phyloP scores from a whole-genome alignment of 2,797 vertebrate genomes.

The Toxotes lorentzi region DNA sequence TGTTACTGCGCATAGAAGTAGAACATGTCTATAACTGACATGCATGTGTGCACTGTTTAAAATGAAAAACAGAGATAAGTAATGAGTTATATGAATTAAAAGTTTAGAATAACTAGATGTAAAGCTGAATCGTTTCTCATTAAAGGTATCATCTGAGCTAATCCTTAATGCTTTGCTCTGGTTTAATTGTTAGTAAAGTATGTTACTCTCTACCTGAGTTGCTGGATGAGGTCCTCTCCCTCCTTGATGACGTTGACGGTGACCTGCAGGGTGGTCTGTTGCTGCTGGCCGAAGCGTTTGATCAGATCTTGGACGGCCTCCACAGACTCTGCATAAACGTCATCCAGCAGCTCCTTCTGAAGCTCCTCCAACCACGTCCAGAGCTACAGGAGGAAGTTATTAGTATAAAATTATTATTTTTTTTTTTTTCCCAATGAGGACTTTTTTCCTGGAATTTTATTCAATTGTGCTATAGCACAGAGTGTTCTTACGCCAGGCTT shows the following conservation, averaged over 20 bases:
- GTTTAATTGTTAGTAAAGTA: neutral
- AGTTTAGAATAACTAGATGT: neutral
- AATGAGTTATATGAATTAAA: neutral
- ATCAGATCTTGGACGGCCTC: slow-evolving; percentile 98
- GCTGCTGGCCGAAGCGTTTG: slow-evolving; percentile 97
- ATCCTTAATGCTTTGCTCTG: neutral
- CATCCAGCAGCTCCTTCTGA: slow-evolving; percentile 97
- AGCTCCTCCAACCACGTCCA: slow-evolving; percentile 99
- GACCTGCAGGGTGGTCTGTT: slow-evolving; percentile 97
- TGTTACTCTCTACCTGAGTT: slow-evolving; percentile 89
- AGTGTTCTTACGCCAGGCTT: neutral
- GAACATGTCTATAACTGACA: no score
- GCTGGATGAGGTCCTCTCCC: slow-evolving; percentile 98
- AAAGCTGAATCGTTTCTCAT: no score
- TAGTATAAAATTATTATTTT: no score
- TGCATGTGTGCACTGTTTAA: neutral
- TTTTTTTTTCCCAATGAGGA: neutral
- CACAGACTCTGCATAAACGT: slow-evolving; percentile 97
- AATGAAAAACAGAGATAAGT: neutral
- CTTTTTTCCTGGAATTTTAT: neutral
- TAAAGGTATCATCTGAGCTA: neutral
- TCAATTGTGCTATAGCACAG: neutral
- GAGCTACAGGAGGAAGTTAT: slow-evolving; percentile 81
- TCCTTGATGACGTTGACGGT: slow-evolving; percentile 99
- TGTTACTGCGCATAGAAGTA: neutral